phyloP scores from a whole-genome alignment of 2,797 vertebrate species.

The Euphonia xanthogaster region DNA sequence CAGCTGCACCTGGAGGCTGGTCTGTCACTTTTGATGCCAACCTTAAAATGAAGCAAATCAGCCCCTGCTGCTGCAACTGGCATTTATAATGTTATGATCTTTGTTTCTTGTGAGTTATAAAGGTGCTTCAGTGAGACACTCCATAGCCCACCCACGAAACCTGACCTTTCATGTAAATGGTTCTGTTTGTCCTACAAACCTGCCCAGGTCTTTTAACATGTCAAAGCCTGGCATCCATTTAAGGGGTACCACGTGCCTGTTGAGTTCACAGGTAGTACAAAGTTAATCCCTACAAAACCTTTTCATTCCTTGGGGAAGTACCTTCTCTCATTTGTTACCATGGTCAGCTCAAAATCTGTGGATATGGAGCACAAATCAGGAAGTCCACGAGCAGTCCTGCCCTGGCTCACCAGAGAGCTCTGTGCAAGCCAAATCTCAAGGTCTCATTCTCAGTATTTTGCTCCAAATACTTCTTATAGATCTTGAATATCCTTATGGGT shows the following conservation, averaged over 20 bases:
- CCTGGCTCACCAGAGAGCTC: neutral
- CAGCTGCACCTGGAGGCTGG: neutral
- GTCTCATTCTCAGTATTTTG: neutral
- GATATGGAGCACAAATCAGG: neutral
- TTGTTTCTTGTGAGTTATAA: neutral
- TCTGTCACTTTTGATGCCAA: neutral
- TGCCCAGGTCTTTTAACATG: fast-evolving
- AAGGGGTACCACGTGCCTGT: neutral
- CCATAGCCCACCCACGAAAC: neutral
- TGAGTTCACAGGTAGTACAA: neutral
- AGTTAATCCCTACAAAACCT: neutral
- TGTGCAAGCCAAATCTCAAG: neutral
- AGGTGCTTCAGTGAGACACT: neutral
- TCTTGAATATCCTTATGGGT: neutral
- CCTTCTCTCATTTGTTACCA: neutral
- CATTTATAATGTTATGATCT: neutral
- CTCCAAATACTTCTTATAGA: neutral
- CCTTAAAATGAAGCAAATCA: neutral
- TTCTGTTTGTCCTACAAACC: neutral
- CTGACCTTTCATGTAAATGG: neutral
- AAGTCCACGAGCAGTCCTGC: neutral
- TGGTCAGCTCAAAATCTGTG: neutral
- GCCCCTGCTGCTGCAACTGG: fast-evolving
- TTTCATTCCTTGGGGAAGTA: neutral
- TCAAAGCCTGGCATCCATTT: neutral